Evolutionary conservation across 2,797 vertebrate genomes (phyloP), one percentile per base, ranked within the genome.

Genomic region (Danio tinwini): DNA sequence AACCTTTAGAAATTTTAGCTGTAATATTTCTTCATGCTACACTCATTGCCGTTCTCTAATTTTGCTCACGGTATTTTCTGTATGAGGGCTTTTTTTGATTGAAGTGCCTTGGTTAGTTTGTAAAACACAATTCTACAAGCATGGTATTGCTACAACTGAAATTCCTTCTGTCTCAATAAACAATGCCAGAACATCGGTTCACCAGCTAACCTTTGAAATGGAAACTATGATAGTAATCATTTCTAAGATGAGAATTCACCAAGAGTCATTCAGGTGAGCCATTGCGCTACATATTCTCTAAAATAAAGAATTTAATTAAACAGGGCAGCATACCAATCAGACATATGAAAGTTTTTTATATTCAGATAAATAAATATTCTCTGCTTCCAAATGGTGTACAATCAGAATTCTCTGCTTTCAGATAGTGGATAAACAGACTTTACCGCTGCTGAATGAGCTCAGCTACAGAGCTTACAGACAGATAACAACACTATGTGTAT

Each of bases 321-420:
- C 52, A 45, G 19, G 14, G 50, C 19, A 10, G 37, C n/a, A 40
- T 77, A 49, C 47, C 21, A 40, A 11, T 8, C 29, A 64, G 52
- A 56, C 62, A 76, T 76, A 56, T 44, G 61, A 17, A 55, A 58
- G 52, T 68, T 11, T 49, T 16, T 4, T 19, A 42, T 56, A 76
- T 76, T 39, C 19, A 77, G 12, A 77, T 3, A 50, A 50, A 59
- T 37, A 70, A 40, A 78, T 63, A 7, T 69, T 58, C 56, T 69
- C 64, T 0, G 7, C 53, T 19, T 10, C 16, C 14, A 21, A 12
- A 29, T 4, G 19, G 11, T 55, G 2, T 72, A 16, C 12, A 45
- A 5, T 17, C 53, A 58, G 53, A 58, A 73, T 59, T 29, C 45
- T 7, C 11, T 11, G 58, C 9, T 14, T 19, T 52, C 47, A 58